These are phyloP conservation scores for Sciaenops ocellatus DNA, from an alignment of 2,797 vertebrate genomes.

Conservation along the genomic window DNA sequence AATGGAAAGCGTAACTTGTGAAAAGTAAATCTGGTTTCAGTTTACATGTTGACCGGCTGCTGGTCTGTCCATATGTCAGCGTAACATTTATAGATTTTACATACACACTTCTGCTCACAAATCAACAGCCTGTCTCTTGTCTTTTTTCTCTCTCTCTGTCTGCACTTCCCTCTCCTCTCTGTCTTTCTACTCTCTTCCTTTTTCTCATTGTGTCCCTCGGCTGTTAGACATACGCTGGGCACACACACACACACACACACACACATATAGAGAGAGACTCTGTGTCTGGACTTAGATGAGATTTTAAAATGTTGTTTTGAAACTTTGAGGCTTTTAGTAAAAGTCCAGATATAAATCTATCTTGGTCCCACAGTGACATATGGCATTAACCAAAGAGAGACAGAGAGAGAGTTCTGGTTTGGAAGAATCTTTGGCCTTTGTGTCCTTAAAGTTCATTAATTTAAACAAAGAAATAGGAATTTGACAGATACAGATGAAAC, in stretches of 20 bases:
- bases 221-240: constrained; percentile 8
- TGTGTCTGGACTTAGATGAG: constrained; percentile 61
- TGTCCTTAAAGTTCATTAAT: constrained; percentile 31
- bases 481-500: background rate
- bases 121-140: constrained; percentile 44
- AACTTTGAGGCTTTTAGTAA: constrained; percentile 67
- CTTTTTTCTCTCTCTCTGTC: constrained; percentile 11
- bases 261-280: constrained; percentile 28
- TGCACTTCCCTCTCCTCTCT: constrained; percentile 23
- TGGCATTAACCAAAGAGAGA: constrained; percentile 34
- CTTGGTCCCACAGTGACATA: constrained; percentile 32
- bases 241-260: constrained; percentile 23
- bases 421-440: constrained; percentile 42
- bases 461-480: constrained; percentile 36
- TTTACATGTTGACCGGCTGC: constrained; percentile 56
- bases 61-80: constrained; percentile 55
- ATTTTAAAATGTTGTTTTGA: constrained; percentile 73
- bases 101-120: constrained; percentile 58
- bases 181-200: constrained; percentile 3
- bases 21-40: constrained; percentile 69
- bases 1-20: constrained; percentile 57
- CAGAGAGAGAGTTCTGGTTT: constrained; percentile 16
- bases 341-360: constrained; percentile 70
- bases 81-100: constrained; percentile 67
- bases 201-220: constrained; percentile 32